Conservation (phyloP, 2,888 invertebrate genomes). For the Clunio marinus region DNA sequence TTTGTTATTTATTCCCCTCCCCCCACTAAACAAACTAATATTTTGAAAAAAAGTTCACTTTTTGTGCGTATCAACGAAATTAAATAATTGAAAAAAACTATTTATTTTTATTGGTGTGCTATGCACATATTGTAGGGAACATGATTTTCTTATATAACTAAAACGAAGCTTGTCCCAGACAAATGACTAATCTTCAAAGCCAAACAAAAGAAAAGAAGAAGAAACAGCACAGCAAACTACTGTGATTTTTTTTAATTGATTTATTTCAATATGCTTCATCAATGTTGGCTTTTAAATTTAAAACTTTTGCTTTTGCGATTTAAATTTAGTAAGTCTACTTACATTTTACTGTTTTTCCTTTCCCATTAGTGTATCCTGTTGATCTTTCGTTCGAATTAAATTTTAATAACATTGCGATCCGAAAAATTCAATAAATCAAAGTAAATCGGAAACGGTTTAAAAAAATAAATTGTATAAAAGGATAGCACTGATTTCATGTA, state of each 20-base stretch:
- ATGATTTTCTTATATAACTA: constrained; percentile 15
- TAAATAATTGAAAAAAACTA: too few relatives aligned
- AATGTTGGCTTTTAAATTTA: too few relatives aligned
- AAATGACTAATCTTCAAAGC: constrained; percentile 17
- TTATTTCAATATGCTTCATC: constrained; percentile 1
- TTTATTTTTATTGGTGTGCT: constrained; percentile 3
- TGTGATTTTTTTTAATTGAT: constrained; percentile 16
- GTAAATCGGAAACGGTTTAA: neutral
- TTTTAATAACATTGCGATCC: constrained; percentile 14
- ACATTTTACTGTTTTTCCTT: neutral
- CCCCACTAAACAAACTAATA: neutral
- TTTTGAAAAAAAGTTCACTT: neutral
- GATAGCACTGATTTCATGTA: too few relatives aligned
- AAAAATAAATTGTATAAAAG: neutral
- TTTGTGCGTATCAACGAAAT: constrained; percentile 6
- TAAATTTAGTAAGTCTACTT: neutral
- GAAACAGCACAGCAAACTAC: neutral
- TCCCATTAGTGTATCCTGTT: constrained; percentile 9
- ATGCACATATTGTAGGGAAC: neutral
- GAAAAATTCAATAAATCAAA: neutral
- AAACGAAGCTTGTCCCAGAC: constrained; percentile 10
- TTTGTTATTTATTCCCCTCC: neutral
- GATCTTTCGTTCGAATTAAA: constrained; percentile 6
- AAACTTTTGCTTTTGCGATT: too few relatives aligned
- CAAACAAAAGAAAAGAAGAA: constrained; percentile 12